These are phyloP conservation scores for Pipa parva DNA, from an alignment of 2,113 vertebrate genomes.

Conservation along the genomic window DNA sequence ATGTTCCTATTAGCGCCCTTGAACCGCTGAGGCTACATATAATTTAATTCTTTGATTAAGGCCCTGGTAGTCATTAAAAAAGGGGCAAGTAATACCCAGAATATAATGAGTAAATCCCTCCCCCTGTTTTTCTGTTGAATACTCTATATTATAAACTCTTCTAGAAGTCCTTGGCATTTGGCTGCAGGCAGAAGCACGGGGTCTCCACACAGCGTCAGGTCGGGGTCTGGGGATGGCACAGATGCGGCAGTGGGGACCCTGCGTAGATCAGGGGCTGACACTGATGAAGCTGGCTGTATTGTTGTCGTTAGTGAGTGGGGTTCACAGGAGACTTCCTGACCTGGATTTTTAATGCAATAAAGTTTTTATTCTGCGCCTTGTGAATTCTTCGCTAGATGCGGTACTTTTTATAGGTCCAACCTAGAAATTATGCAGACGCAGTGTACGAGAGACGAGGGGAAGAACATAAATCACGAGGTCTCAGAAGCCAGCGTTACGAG, in stretches of 20 bases:
- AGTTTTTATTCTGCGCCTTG: constrained; percentile 1
- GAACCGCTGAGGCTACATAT: too few relatives aligned
- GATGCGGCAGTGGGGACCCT: neutral
- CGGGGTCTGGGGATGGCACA: neutral
- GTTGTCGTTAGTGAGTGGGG: constrained; percentile 10
- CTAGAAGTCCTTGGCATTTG: too few relatives aligned
- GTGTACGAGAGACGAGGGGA: neutral
- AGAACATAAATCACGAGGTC: constrained; percentile 28
- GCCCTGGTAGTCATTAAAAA: too few relatives aligned
- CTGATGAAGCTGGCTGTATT: constrained; percentile 12
- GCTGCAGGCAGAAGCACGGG: too few relatives aligned
- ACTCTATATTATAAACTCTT: too few relatives aligned
- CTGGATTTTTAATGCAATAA: constrained; percentile 37
- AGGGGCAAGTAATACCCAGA: too few relatives aligned
- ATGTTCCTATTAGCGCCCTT: too few relatives aligned
- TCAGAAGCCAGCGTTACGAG: neutral
- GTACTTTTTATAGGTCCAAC: constrained; percentile 38
- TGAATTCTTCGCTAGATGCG: neutral
- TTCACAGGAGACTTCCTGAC: constrained; percentile 32
- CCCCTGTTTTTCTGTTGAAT: too few relatives aligned
- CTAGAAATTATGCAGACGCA: constrained; percentile 38
- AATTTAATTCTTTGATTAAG: too few relatives aligned
- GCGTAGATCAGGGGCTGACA: neutral
- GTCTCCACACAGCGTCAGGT: too few relatives aligned
- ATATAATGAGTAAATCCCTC: too few relatives aligned